phyloP scores from a whole-genome alignment of 2,888 invertebrate genomes.

The Perizoma affinitatum region DNA sequence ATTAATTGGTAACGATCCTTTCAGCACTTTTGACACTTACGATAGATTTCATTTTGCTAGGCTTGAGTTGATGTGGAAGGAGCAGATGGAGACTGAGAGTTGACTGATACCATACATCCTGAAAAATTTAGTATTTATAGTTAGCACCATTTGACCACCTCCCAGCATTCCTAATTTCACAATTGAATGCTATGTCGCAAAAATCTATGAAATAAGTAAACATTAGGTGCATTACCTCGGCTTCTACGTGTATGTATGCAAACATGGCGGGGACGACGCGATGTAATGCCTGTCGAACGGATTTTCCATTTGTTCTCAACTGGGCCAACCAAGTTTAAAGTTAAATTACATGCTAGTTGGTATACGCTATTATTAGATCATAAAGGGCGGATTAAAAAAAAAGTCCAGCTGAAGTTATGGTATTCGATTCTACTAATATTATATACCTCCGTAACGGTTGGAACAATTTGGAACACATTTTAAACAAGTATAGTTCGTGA shows the following conservation, averaged over 20 bases:
- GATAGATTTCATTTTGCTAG: constrained; percentile 74
- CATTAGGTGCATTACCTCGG: constrained; percentile 77
- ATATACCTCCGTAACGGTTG: too few relatives aligned
- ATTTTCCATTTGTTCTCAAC: constrained; percentile 66
- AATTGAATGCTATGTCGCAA: constrained; percentile 74
- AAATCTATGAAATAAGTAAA: constrained; percentile 81
- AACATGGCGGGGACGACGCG: constrained; percentile 56
- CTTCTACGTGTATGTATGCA: constrained; percentile 55
- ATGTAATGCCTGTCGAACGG: constrained; percentile 74
- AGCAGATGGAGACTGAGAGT: constrained; percentile 57
- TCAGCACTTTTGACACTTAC: constrained; percentile 63
- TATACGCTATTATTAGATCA: too few relatives aligned
- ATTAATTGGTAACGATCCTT: not conserved
- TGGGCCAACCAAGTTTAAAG: constrained; percentile 48
- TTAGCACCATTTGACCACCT: constrained; percentile 66
- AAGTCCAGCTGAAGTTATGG: too few relatives aligned
- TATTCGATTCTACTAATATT: too few relatives aligned
- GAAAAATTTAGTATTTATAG: constrained; percentile 77
- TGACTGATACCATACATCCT: constrained; percentile 72
- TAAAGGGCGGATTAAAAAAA: too few relatives aligned
- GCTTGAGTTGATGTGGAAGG: constrained; percentile 54
- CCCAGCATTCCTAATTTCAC: constrained; percentile 70
- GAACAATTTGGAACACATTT: too few relatives aligned
- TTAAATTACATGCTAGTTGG: too few relatives aligned
- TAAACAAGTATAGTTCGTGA: too few relatives aligned